These are phyloP conservation scores for Mythimna loreyi DNA, from an alignment of 2,888 invertebrate species.

Conservation along the genomic window DNA sequence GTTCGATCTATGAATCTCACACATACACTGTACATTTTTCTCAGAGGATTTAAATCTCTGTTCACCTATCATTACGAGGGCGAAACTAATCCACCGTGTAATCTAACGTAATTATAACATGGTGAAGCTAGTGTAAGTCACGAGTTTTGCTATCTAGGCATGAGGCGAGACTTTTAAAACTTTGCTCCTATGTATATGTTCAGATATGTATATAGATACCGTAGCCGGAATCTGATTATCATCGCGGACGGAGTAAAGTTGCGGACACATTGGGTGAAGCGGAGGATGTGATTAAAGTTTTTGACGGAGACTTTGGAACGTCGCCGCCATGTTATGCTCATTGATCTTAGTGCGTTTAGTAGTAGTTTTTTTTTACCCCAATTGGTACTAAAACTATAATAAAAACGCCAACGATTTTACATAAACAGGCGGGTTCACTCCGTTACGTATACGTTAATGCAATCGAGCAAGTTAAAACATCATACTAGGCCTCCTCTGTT, in stretches of 20 bases:
- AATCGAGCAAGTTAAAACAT: too few species aligned
- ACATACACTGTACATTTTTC: slow-evolving; percentile 64
- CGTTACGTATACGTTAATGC: too few species aligned
- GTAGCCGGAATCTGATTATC: slow-evolving; percentile 84
- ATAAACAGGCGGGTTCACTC: too few species aligned
- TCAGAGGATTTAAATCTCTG: slow-evolving; percentile 70
- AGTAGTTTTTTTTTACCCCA: too few species aligned
- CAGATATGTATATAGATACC: slow-evolving; percentile 75
- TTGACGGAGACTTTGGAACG: slow-evolving; percentile 33
- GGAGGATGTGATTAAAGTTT: slow-evolving; percentile 33
- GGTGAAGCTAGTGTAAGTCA: slow-evolving; percentile 85
- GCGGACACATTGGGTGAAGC: slow-evolving; percentile 66
- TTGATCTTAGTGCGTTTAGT: too few species aligned
- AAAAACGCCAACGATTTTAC: too few species aligned
- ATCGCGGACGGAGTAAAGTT: slow-evolving; percentile 76
- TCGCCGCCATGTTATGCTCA: background rate
- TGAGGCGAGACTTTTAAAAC: slow-evolving; percentile 80
- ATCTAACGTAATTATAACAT: slow-evolving; percentile 89
- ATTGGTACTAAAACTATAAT: too few species aligned
- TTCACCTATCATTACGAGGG: slow-evolving; percentile 81
- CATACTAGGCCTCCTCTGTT: background rate
- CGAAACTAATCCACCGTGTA: slow-evolving; percentile 80
- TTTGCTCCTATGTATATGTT: slow-evolving; percentile 70
- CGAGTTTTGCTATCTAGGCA: slow-evolving; percentile 85
- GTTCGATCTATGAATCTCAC: slow-evolving; percentile 54